Evolutionary conservation across 2,113 vertebrate species (phyloP), one percentile per base, ranked within the genome.

Genomic region (Xenopus borealis): DNA sequence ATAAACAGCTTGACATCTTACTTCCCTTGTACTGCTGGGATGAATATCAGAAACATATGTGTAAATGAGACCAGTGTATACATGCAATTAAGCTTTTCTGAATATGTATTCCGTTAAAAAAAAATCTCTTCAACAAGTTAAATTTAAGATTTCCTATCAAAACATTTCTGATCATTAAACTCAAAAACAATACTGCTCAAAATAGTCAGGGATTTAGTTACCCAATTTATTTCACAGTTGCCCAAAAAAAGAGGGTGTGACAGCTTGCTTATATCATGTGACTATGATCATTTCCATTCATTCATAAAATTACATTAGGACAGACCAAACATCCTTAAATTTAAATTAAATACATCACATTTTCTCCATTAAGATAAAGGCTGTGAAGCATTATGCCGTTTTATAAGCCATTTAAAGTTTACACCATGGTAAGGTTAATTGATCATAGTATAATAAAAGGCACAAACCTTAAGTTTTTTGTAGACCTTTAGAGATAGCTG

Each of bases 1-100:
- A 87, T 86, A 88, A 91, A 87, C 82, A 85, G 80, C 81, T 80
- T 89, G 87, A 88, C 84, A 82, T 89, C 85, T 85, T 79, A 83
- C 82, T 89, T 89, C 86, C 82, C 82, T 81, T 86, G 81, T 79
- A 81, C 81, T 82, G 80, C 80, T 40, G 65, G 85, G 85, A 40
- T 40, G 33, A 40, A 40, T 40, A 89, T 70, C 18, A 82, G 86
- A 91, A 86, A 84, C 84, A 83, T 84, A 82, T 83, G 84, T 80
- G n/a, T 44, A 81, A 72, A 67, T 68, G 72, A 84, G 79, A 75
- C 75, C 57, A 73, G 64, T 85, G 86, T 85, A 85, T 58, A 80
- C 84, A 89, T 87, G 80, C 78, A 83, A 81, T 82, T 4, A 40
- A 40, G 33, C 33, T 2, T 27, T 27, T 27, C 23, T 27, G 3